Evolutionary conservation across 2,888 invertebrate species (phyloP), one percentile per base, ranked within the genome.

Genomic region (Nephrotoma flavescens): DNA sequence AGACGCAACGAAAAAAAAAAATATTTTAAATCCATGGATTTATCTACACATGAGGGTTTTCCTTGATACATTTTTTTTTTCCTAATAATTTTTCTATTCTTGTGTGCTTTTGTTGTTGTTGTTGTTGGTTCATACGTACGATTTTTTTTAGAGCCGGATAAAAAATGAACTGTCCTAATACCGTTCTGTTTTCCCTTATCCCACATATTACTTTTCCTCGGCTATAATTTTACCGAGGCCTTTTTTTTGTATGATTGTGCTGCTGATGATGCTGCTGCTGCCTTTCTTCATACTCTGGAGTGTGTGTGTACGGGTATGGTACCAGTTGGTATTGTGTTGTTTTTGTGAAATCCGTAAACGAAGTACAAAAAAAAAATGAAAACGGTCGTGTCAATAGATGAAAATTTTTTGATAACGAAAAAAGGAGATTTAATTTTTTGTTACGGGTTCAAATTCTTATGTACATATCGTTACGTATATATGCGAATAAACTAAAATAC

Each of bases 11-110:
- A 15, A 71, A 71, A 84, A 84, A 84, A 84, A 42, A 42, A 12
- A 71, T 71, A 71, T 71, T 71, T 15, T 84, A 84, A 84, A 84
- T 41, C 84, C 84, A 84, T 15, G 84, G 84, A 84, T 42, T 84
- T 84, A 84, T 84, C 84, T 84, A 84, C 84, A 84, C 84, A 84
- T 84, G 84, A 84, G 84, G 84, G 84, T 84, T 84, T 84, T 84
- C 42, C 84, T 42, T 84, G 84, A 42, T 84, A 71, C 31, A 71
- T 71, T 71, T 71, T 57, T 47, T n/a, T 57, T 71, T 57, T 57
- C 19, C 57, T 57, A 52, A 52, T 52, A 52, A 52, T 52, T 52
- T 52, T 52, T 15, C 52, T 52, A 52, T 52, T 52, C 52, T 52
- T 52, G 52, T 52, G 9, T 71, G 31, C 31, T 71, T 52, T 71